A percentile compares a stretch with the other conserved stretches of the same genome.
phyloP scores from a whole-genome alignment of 2,888 invertebrate genomes.

The Polietes domitor region DNA sequence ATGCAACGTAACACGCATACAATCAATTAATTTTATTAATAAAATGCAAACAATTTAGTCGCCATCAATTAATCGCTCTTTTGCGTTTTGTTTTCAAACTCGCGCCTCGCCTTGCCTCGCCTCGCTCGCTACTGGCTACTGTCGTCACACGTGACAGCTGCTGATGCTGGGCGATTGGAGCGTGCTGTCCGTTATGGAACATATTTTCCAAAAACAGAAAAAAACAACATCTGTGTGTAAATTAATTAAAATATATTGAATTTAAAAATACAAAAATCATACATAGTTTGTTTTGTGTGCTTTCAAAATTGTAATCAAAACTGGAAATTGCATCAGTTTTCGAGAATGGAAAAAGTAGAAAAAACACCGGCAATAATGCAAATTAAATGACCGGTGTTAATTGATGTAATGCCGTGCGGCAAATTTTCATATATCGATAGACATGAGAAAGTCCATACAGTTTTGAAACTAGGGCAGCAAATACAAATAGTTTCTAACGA shows the following conservation, averaged over 20 bases:
- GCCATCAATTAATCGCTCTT: slow-evolving; percentile 51
- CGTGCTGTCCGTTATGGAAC: background rate
- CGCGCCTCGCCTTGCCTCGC: background rate
- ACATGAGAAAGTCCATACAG: too few species aligned
- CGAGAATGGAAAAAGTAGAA: background rate
- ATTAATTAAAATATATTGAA: slow-evolving; percentile 21
- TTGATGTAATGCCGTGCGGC: too few species aligned
- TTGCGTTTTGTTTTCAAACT: slow-evolving; percentile 25
- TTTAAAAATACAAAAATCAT: slow-evolving; percentile 14
- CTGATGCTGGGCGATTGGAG: background rate
- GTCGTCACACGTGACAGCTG: slow-evolving; percentile 32
- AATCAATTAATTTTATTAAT: slow-evolving; percentile 57
- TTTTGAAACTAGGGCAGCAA: too few species aligned
- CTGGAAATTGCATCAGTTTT: slow-evolving; percentile 60
- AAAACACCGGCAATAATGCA: background rate
- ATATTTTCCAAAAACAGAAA: background rate
- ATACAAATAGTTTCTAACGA: too few species aligned
- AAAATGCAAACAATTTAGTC: slow-evolving; percentile 55
- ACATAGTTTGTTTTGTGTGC: background rate
- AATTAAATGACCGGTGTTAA: background rate
- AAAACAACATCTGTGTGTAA: slow-evolving; percentile 52
- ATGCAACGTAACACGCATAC: slow-evolving; percentile 50
- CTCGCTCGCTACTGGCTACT: background rate
- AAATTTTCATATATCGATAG: too few species aligned
- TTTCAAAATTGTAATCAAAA: slow-evolving; percentile 52